Base-by-base conservation (phyloP, 64 coral and sea anemone genomes). In the Dendrophyllia cribrosa region DNA sequence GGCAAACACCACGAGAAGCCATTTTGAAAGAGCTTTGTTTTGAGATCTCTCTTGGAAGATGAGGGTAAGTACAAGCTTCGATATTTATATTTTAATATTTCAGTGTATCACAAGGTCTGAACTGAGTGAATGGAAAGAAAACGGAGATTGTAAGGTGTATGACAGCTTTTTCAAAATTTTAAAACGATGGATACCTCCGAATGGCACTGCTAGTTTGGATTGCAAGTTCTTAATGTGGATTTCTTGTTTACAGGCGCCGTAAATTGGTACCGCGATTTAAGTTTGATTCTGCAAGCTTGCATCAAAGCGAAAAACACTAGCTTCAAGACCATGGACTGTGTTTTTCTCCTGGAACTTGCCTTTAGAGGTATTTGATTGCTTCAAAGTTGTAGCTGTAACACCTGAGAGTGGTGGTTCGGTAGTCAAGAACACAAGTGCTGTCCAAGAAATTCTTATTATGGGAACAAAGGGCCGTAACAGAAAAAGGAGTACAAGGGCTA, bases 371-470 rank as follows among this genome's bases (percentile, higher is more conserved):
- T 67, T 90, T 82, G 76, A 91, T 58, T 91, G 77, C 65, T 73
- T 91, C n/a, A 91, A 91, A 43, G 88, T 90, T 90, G 62, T 90
- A 25, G 74, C 76, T 90, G 78, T 90, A 70, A 66, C 83, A 70
- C 65, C 65, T 68, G 83, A 70, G 23, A 45, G n/a, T 70, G 50
- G 66, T 71, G 88, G 88, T 78, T 7, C 7, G 61, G 59, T 78
- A 51, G 88, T 90, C 60, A 90, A 66, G 76, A 90, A 90, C 62
- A 71, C 88, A 80, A 25, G 66, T 78, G 50, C 66, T 73, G 71
- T 91, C 62, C 47, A 87, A 58, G 85, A 87, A 74, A 87, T 87
- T 51, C 85, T 53, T 78, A 66, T 20, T 19, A 89, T 67, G 73
- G 88, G 45, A 66, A 66, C 66, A 52, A 91, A 91, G 15, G 70